A percentile compares a stretch with the other conserved stretches of the same genome.
Conservation (phyloP, 2,888 invertebrate species). For the Elysia crispata region DNA sequence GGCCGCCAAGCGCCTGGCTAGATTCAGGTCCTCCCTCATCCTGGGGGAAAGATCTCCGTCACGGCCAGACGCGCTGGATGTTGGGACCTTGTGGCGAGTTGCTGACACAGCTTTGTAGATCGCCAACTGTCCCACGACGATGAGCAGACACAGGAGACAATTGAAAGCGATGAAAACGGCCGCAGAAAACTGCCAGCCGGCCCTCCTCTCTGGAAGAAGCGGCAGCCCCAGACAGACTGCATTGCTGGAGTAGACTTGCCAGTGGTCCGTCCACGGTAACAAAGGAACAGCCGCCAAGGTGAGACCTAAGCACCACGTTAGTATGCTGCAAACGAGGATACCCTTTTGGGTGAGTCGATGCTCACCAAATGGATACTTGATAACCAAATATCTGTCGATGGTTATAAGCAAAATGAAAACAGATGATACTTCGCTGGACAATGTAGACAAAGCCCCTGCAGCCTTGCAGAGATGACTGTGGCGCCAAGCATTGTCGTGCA, state of each 20-base stretch:
- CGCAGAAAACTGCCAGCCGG: not conserved
- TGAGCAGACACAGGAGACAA: conserved; percentile 65
- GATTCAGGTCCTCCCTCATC: conserved; percentile 57
- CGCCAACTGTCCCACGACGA: conserved; percentile 67
- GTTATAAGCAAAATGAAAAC: conserved; percentile 81
- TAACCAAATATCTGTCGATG: conserved; percentile 82
- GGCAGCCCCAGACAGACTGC: conserved; percentile 14
- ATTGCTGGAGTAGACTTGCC: conserved; percentile 10
- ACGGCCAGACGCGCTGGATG: not conserved
- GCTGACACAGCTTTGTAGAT: conserved; percentile 61
- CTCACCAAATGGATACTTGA: conserved; percentile 80
- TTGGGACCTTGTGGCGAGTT: no score
- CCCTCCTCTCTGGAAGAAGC: not conserved
- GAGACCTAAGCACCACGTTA: conserved; percentile 48
- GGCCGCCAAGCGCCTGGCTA: conserved; percentile 67
- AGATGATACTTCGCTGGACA: conserved; percentile 71
- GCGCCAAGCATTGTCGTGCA: conserved; percentile 69
- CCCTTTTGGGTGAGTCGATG: not conserved
- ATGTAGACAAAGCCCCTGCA: conserved; percentile 76
- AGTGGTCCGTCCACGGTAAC: not conserved
- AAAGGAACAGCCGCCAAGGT: not conserved
- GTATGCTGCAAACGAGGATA: conserved; percentile 59
- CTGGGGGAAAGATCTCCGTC: not conserved
- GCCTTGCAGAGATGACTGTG: conserved; percentile 72
- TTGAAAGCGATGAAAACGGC: conserved; percentile 68